Evolutionary conservation across 2,888 invertebrate species (phyloP).

Genomic region (Catocala nupta): DNA sequence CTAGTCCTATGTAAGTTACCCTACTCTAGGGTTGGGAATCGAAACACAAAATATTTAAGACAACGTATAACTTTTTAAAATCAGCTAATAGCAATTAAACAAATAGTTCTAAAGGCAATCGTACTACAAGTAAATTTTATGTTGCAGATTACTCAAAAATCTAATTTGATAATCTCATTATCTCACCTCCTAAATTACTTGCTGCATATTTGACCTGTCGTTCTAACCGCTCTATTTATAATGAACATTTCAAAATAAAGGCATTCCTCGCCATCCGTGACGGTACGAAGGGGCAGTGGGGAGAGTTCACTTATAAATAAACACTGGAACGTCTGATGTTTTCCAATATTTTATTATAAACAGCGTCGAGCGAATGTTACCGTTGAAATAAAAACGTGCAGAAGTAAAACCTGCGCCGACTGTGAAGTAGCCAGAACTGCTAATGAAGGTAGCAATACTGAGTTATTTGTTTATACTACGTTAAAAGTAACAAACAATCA

Average conservation of each 20-base stretch:
- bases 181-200: background rate
- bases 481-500: background rate
- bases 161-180: too few species aligned
- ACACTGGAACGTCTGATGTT: conserved; percentile 27
- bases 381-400: conserved; percentile 9
- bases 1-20: too few species aligned
- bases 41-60: too few species aligned
- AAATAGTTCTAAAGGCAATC: too few species aligned
- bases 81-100: too few species aligned
- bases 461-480: background rate
- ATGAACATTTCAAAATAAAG: conserved; percentile 19
- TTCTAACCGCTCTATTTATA: conserved; percentile 28
- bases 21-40: too few species aligned
- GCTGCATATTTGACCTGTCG: conserved; percentile 2
- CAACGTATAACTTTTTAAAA: too few species aligned
- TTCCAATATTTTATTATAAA: conserved; percentile 47
- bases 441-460: background rate
- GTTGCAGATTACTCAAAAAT: too few species aligned
- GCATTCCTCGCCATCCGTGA: conserved; percentile 2
- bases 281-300: background rate
- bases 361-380: conserved; percentile 26
- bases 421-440: background rate
- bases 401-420: background rate
- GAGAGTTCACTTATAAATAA: conserved; percentile 25
- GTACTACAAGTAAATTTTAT: too few species aligned